Base-by-base conservation (phyloP, 2,888 invertebrate species). In the Trichacis sp. region DNA sequence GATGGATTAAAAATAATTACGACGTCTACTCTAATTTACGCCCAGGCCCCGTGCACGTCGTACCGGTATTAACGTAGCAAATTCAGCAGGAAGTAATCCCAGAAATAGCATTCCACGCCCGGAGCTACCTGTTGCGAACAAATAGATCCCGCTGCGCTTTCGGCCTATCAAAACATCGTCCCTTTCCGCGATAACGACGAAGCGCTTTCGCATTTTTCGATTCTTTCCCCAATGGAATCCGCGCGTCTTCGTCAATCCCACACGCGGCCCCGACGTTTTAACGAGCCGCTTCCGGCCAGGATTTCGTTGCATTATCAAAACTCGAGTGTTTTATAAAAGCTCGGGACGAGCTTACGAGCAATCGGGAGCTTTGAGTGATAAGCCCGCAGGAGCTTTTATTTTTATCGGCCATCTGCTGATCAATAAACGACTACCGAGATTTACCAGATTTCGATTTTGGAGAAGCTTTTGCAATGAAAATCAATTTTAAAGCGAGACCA, bases 31-130 rank as follows among this genome's bases (percentile, higher is more conserved):
- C 33, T 33, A 33, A 43, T 43, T 43, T n/a, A 43, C 15, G 19
- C 12, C n/a, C n/a, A 14, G 6, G 18, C 43, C 9, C 24, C 24
- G 24, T 8, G 24, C 24, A 24, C 24, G 24, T 24, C 24, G 24
- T 24, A 8, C 24, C 4, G 24, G 24, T 8, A 24, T 24, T 24
- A 24, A 24, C 24, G 24, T 24, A 19, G 43, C 43, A 43, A 43
- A 43, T 43, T 43, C 19, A 18, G 19, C 43, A 43, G 43, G 43
- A 43, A 43, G 43, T 43, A 43, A 43, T 43, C 43, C 43, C 18
- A 43, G 43, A 43, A 43, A 43, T 43, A 8, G 14, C 40, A 15
- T 15, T 40, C 15, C 14, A 14, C 14, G 18, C 9, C n/a, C n/a
- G 18, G 6, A 14, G 19, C 43, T 43, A 43, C 43, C 43, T 43